Conservation (phyloP, 1,140 invertebrate genomes). For the Neodiprion pinetum region DNA sequence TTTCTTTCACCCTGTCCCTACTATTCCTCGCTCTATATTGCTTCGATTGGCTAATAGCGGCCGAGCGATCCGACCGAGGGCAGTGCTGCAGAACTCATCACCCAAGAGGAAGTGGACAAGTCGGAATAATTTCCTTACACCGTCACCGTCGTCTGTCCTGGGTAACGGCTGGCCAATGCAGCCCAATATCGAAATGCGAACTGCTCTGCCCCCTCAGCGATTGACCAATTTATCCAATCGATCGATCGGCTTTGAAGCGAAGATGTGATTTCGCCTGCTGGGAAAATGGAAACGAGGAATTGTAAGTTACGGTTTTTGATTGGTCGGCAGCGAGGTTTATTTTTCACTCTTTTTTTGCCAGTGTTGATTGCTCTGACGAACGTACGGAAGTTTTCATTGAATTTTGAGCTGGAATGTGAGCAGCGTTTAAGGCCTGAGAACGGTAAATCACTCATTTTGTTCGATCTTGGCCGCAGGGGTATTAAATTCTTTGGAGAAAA, state of each 20-base stretch:
- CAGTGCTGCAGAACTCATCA: slow-evolving; percentile 56
- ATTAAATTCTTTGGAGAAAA: no score
- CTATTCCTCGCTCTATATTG: neutral
- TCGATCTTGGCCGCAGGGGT: no score
- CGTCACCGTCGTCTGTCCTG: slow-evolving; percentile 32
- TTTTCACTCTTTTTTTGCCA: neutral
- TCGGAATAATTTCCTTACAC: slow-evolving; percentile 62
- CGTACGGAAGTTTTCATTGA: neutral
- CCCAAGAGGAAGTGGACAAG: slow-evolving; percentile 60
- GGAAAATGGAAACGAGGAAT: slow-evolving; percentile 7
- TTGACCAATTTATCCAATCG: slow-evolving; percentile 57
- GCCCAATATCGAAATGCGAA: slow-evolving; percentile 29
- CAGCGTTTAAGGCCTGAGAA: no score
- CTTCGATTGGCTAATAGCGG: slow-evolving; percentile 4
- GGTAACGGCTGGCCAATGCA: slow-evolving; percentile 14
- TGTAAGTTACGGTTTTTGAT: slow-evolving; percentile 3
- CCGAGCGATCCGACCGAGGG: slow-evolving; percentile 5
- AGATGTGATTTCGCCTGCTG: slow-evolving; percentile 34
- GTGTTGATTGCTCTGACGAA: neutral
- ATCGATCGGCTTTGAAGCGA: slow-evolving; percentile 55
- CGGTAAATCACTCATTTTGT: no score
- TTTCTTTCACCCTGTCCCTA: neutral
- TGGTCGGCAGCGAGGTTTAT: neutral
- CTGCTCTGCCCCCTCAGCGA: slow-evolving; percentile 50
- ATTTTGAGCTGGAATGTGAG: neutral